Base-by-base conservation (phyloP, 2,113 vertebrate species). In the Pomatostomus ruficeps region DNA sequence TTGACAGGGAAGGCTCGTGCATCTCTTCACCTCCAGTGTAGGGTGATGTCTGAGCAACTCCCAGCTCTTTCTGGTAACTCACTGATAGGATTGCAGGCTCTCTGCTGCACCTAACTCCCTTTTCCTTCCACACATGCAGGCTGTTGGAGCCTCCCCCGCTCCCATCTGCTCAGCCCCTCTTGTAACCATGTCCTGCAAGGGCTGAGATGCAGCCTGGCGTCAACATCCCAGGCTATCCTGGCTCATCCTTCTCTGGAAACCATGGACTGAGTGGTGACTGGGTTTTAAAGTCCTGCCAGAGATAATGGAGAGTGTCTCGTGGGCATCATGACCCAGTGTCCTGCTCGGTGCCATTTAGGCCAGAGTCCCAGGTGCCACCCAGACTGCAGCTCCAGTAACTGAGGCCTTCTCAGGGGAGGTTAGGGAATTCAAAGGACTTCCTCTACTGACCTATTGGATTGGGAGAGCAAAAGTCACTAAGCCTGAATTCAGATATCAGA, bases 171-270 rank as follows among this genome's bases (percentile, higher is more conserved):
- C 46, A 67, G 58, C 15, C 24, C 5, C 11, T 85, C 38, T 73
- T 1, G 0, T 58, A 62, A 67, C 43, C 2, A 2, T 6, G 10
- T 52, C 43, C 40, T 58, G 35, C 33, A 65, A 48, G 21, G 38
- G 58, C 68, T 46, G 63, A 57, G 42, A 17, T 48, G 46, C 68
- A 57, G 54, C n/a, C 35, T 68, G 43, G 23, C 35, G 88, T 25
- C 36, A 14, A 51, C 20, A 54, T 63, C 45, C 40, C 2, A 2
- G 23, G 19, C 42, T 62, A 4, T 28, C 36, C 42, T 79, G 72
- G 51, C 38, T 75, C 7, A 3, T 38, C 38, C 63, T 82, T 38
- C 71, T 68, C 59, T 68, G 74, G 68, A 89, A 87, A 54, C 42
- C 0, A 0, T 2, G 15, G 29, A 25, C 65, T 65, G 40, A 24